Evolutionary conservation across 1,140 invertebrate species (phyloP).

Genomic region (Aphelenchoides besseyi): DNA sequence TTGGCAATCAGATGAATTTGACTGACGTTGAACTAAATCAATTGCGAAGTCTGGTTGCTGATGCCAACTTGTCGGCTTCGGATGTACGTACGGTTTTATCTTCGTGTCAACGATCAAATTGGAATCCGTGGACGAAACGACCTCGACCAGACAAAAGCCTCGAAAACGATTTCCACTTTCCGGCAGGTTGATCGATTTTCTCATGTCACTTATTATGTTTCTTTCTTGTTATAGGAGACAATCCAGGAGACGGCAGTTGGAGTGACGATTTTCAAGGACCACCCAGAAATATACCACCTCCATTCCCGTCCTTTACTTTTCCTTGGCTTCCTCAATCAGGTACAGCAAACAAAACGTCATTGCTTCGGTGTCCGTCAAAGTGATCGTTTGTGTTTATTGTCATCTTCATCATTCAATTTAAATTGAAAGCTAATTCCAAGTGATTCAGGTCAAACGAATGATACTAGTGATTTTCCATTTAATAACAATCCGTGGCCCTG

Average conservation of each 20-base stretch:
- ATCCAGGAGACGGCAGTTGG: background rate
- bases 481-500: too few species aligned
- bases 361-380: too few species aligned
- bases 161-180: too few species aligned
- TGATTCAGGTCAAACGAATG: too few species aligned
- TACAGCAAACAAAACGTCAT: too few species aligned
- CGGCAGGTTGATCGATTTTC: background rate
- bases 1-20: background rate
- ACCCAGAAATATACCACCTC: too few species aligned
- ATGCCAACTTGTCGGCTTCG: background rate
- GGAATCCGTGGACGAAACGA: background rate
- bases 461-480: too few species aligned
- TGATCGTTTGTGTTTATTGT: too few species aligned
- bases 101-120: background rate
- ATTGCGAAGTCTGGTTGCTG: background rate
- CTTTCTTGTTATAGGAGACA: background rate
- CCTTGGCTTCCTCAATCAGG: too few species aligned
- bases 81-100: background rate
- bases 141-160: background rate
- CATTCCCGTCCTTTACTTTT: too few species aligned
- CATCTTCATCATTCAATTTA: too few species aligned
- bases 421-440: too few species aligned
- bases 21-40: background rate
- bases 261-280: background rate
- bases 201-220: background rate